A percentile compares a stretch with the other conserved stretches of the same genome.
Evolutionary conservation across 2,797 vertebrate genomes (phyloP).

Genomic region (Eulemur rubriventer): DNA sequence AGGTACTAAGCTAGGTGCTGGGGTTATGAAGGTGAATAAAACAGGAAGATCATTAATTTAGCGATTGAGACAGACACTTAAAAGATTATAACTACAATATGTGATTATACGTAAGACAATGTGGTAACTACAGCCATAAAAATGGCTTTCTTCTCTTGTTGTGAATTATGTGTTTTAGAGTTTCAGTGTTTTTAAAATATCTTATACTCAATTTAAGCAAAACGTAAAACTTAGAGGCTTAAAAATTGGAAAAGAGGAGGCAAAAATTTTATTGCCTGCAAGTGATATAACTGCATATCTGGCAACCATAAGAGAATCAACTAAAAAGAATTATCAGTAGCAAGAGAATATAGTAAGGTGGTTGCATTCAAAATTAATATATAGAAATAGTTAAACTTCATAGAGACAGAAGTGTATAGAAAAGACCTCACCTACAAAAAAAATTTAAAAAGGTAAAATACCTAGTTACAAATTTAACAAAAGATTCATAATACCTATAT

Average conservation of each 20-base stretch:
- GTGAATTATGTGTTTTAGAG: not conserved
- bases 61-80: not conserved
- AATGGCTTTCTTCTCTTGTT: not conserved
- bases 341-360: not conserved
- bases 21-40: not conserved
- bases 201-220: not conserved
- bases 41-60: constrained; percentile 21
- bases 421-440: not conserved
- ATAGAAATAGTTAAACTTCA: not conserved
- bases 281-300: not conserved
- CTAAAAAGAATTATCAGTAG: not conserved
- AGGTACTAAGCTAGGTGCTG: not conserved
- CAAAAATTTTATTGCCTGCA: not conserved
- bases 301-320: not conserved
- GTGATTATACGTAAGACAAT: not conserved
- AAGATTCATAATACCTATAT: not conserved
- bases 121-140: not conserved
- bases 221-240: not conserved
- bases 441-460: not conserved
- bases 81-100: not conserved
- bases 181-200: not conserved
- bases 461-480: not conserved
- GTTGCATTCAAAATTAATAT: not conserved
- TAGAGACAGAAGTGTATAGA: not conserved
- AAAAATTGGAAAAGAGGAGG: not conserved